These are phyloP conservation scores for Lepidocyrtoides sp. DNA, from an alignment of 2,888 invertebrate genomes.

Conservation along the genomic window DNA sequence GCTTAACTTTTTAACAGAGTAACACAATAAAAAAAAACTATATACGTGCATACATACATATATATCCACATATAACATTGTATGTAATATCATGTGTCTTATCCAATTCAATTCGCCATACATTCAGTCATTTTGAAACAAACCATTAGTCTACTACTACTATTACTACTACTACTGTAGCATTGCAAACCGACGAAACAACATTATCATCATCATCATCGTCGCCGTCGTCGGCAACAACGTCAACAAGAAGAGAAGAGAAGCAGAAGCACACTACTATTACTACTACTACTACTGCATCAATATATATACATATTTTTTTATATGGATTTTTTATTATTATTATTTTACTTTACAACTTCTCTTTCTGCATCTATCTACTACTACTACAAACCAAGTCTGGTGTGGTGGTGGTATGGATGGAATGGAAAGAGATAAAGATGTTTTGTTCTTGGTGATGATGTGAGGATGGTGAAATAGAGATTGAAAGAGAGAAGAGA, in stretches of 20 bases:
- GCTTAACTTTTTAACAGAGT: neutral
- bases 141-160: neutral
- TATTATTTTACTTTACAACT: constrained; percentile 4
- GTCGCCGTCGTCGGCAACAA: neutral
- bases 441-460: constrained; percentile 34
- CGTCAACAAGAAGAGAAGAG: neutral
- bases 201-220: neutral
- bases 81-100: neutral
- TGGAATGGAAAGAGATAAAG: constrained; percentile 37
- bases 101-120: constrained; percentile 12
- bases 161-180: too few relatives aligned
- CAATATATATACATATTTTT: neutral
- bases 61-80: too few relatives aligned
- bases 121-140: neutral
- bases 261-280: neutral
- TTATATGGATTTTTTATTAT: neutral
- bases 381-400: neutral
- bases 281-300: too few relatives aligned
- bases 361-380: neutral
- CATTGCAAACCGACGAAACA: too few relatives aligned
- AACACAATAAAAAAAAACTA: neutral
- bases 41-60: too few relatives aligned
- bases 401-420: neutral
- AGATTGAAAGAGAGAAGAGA: neutral
- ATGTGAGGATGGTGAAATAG: neutral